Evolutionary conservation across 2,888 invertebrate genomes (phyloP).

Genomic region (Andrena praecox): DNA sequence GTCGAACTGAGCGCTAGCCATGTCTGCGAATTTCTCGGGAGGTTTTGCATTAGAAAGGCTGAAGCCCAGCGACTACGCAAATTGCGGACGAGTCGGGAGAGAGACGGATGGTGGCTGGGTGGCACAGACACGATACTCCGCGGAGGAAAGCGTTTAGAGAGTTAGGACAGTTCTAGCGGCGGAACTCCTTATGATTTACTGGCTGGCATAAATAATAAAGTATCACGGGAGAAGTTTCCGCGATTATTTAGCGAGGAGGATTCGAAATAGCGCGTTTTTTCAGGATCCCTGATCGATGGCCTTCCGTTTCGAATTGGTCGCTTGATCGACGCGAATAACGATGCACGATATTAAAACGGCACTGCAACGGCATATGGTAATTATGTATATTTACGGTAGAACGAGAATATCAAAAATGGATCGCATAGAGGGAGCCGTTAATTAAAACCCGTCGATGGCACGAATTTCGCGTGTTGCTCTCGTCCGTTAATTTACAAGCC

Average conservation of each 20-base stretch:
- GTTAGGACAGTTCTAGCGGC: slow-evolving; percentile 56
- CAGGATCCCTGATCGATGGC: slow-evolving; percentile 3
- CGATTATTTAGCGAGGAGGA: slow-evolving; percentile 38
- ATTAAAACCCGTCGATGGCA: slow-evolving; percentile 40
- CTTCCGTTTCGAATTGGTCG: neutral
- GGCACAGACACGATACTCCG: slow-evolving; percentile 57
- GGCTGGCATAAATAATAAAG: slow-evolving; percentile 65
- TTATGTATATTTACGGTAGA: neutral
- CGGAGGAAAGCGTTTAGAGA: slow-evolving; percentile 65
- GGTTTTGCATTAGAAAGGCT: slow-evolving; percentile 76
- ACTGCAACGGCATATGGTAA: neutral
- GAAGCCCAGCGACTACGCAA: slow-evolving; percentile 12
- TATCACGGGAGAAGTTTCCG: slow-evolving; percentile 49
- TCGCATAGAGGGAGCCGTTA: slow-evolving; percentile 15
- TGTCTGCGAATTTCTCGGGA: slow-evolving; percentile 74
- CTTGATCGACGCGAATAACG: neutral
- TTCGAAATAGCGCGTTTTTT: slow-evolving; percentile 18
- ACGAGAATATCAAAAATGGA: slow-evolving; percentile 17
- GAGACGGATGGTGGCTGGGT: slow-evolving; percentile 53
- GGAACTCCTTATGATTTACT: slow-evolving; percentile 63
- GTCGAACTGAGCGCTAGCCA: slow-evolving; percentile 46
- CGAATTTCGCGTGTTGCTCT: slow-evolving; percentile 27
- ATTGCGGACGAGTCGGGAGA: slow-evolving; percentile 24
- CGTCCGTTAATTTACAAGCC: slow-evolving; percentile 34
- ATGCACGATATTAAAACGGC: neutral